phyloP scores from a whole-genome alignment of 2,797 vertebrate species.

The Diplodus sargus region DNA sequence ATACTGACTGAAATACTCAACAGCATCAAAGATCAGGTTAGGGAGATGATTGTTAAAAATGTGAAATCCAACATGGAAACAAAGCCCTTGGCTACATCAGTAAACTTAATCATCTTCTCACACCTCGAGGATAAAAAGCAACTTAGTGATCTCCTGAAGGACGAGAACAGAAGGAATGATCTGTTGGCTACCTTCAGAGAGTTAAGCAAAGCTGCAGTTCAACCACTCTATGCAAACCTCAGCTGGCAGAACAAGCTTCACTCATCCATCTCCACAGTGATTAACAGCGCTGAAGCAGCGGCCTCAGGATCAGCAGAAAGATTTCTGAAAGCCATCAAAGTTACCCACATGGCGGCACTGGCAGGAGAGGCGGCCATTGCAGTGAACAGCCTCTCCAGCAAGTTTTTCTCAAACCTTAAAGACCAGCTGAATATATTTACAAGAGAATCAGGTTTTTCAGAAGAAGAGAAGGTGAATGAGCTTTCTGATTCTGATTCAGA shows the following conservation, averaged over 20 bases:
- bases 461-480: not conserved
- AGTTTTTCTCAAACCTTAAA: constrained; percentile 50
- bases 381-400: not conserved
- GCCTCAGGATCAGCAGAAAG: not conserved
- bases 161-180: not conserved
- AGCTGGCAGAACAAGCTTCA: constrained; percentile 44
- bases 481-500: not conserved
- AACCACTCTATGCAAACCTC: constrained; percentile 38
- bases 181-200: constrained; percentile 30
- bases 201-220: not conserved
- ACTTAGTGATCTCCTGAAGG: constrained; percentile 17
- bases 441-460: not conserved
- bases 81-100: constrained; percentile 7
- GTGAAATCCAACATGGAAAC: constrained; percentile 29
- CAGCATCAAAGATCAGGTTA: not conserved
- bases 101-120: constrained; percentile 28
- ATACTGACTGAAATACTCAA: constrained; percentile 9
- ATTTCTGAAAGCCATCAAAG: constrained; percentile 39
- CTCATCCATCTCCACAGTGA: constrained; percentile 15
- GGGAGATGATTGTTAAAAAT: not conserved
- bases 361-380: not conserved
- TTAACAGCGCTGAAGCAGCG: not conserved
- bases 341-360: not conserved
- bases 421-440: constrained; percentile 22
- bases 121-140: constrained; percentile 11